Evolutionary conservation across 2,113 vertebrate genomes (phyloP).

Genomic region (rabbit (Oryctolagus cuniculus)): DNA sequence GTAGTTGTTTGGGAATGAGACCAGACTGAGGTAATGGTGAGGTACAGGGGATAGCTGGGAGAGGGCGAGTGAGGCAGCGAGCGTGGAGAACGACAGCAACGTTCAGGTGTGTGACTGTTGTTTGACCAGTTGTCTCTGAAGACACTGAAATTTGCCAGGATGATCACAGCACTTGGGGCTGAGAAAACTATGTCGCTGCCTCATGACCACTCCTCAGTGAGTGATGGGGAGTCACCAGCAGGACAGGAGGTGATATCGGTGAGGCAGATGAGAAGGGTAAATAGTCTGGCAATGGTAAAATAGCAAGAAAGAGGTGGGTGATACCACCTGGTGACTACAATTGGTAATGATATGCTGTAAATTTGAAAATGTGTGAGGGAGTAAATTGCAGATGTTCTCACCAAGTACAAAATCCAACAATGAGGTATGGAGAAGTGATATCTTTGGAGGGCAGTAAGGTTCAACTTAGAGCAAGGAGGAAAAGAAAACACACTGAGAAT

Average conservation of each 20-base stretch:
- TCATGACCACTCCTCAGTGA: background rate
- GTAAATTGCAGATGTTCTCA: background rate
- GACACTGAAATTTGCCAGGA: background rate
- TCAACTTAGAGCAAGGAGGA: background rate
- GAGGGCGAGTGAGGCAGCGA: background rate
- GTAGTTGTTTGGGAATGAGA: conserved; percentile 27
- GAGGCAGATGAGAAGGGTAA: background rate
- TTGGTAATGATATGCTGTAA: background rate
- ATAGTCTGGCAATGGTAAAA: background rate
- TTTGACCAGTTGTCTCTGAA: background rate
- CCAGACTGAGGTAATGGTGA: background rate
- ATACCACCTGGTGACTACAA: background rate
- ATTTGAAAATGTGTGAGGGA: background rate
- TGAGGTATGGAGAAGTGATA: background rate
- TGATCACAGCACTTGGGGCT: background rate
- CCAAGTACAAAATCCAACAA: background rate
- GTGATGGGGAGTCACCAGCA: background rate
- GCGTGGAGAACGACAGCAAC: background rate
- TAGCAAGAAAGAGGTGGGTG: background rate
- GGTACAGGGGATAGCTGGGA: background rate
- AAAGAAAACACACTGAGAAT: background rate
- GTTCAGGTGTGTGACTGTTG: background rate
- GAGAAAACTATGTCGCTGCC: background rate
- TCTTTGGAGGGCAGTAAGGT: background rate
- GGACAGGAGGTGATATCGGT: background rate